A percentile compares a stretch with the other conserved stretches of the same genome.
These are phyloP conservation scores for Upupa epops DNA, from an alignment of 2,113 vertebrate species.

Conservation along the genomic window DNA sequence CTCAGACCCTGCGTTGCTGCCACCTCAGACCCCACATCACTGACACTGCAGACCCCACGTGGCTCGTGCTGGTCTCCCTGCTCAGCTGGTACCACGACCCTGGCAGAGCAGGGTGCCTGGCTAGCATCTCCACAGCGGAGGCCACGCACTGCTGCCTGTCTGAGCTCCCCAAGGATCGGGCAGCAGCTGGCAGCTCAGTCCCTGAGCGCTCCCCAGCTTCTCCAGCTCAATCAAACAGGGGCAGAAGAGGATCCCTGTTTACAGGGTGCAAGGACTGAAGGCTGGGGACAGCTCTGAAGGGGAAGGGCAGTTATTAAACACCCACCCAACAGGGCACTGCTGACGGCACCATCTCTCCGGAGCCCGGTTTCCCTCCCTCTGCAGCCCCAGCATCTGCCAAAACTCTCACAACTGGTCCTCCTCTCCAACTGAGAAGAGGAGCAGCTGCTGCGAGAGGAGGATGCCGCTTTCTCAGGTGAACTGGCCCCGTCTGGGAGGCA, in stretches of 20 bases:
- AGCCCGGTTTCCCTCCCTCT: neutral
- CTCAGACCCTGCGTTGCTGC: neutral
- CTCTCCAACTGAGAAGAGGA: neutral
- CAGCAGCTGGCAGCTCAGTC: neutral
- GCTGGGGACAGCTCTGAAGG: neutral
- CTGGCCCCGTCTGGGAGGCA: neutral
- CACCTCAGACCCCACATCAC: neutral
- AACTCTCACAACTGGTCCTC: neutral
- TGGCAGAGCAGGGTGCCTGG: neutral
- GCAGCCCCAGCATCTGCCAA: neutral
- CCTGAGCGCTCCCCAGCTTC: neutral
- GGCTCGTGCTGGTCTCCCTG: neutral
- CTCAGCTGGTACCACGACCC: neutral
- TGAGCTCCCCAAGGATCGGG: neutral
- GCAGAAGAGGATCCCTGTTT: neutral
- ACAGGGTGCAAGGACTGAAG: neutral
- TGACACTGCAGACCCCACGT: neutral
- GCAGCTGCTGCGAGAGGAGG: neutral
- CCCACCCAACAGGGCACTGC: neutral
- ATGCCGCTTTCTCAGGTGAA: constrained; percentile 34
- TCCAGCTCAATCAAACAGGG: neutral
- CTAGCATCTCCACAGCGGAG: neutral
- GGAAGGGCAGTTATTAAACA: neutral
- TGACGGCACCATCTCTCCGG: neutral
- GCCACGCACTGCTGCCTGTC: neutral